Evolutionary conservation across 2,888 invertebrate species (phyloP).

Genomic region (Spodoptera picta): DNA sequence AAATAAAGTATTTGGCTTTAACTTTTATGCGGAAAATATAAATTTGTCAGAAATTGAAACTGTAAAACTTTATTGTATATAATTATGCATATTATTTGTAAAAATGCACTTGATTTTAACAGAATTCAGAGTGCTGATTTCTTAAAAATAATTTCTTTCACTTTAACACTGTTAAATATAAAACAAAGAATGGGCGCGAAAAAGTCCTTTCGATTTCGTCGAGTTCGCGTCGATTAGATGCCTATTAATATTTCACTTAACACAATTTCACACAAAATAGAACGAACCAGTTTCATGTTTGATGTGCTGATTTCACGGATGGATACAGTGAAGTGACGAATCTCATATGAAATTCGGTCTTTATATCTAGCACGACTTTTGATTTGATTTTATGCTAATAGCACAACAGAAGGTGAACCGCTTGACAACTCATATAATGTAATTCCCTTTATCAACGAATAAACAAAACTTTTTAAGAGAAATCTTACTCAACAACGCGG

Average conservation of each 20-base stretch:
- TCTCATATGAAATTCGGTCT: slow-evolving; percentile 54
- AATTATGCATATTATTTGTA: too few species aligned
- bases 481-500: slow-evolving; percentile 23
- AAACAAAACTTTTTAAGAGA: slow-evolving; percentile 29
- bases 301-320: slow-evolving; percentile 55
- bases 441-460: slow-evolving; percentile 41
- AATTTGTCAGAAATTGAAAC: too few species aligned
- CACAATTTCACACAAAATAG: slow-evolving; percentile 46
- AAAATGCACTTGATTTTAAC: too few species aligned
- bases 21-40: too few species aligned
- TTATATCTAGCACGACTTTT: slow-evolving; percentile 62
- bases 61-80: too few species aligned
- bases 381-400: slow-evolving; percentile 47
- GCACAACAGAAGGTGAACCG: slow-evolving; percentile 70
- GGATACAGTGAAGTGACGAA: slow-evolving; percentile 61
- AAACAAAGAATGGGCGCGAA: background rate
- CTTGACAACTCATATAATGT: slow-evolving; percentile 54
- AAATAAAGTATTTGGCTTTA: background rate
- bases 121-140: too few species aligned
- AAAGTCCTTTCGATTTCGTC: slow-evolving; percentile 1
- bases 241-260: slow-evolving; percentile 15
- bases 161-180: too few species aligned
- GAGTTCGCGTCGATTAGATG: too few species aligned
- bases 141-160: too few species aligned
- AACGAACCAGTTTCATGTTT: slow-evolving; percentile 72